Conservation (phyloP, 2,797 vertebrate species). For the Brotula barbata region DNA sequence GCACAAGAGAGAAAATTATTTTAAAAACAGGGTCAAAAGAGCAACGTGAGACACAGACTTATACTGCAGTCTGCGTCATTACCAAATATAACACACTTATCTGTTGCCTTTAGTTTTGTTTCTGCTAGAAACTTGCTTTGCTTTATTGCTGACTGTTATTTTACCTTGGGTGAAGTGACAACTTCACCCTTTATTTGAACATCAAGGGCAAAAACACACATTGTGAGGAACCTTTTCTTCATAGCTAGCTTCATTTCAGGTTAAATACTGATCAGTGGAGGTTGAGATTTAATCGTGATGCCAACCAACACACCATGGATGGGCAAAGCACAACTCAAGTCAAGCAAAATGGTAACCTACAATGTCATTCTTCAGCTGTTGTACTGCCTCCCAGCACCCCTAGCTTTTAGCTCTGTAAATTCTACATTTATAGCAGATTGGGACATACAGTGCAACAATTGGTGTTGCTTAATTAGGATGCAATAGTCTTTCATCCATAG, state of each 20-base stretch:
- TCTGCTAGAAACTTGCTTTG: conserved; percentile 45
- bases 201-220: conserved; percentile 25
- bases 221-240: too few species aligned
- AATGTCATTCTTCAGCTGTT: too few species aligned
- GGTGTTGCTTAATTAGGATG: conserved; percentile 35
- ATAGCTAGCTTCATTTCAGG: conserved; percentile 30
- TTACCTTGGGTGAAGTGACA: conserved; percentile 37
- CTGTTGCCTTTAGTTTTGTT: conserved; percentile 56
- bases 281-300: not conserved
- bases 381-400: not conserved
- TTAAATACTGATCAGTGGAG: conserved; percentile 15
- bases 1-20: conserved; percentile 60
- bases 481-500: conserved; percentile 44
- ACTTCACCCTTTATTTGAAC: too few species aligned
- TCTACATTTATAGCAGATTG: not conserved
- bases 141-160: conserved; percentile 55
- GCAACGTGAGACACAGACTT: conserved; percentile 55
- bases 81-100: conserved; percentile 54
- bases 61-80: conserved; percentile 59
- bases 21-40: conserved; percentile 63
- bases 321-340: too few species aligned
- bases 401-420: conserved; percentile 23
- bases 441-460: conserved; percentile 12
- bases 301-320: too few species aligned
- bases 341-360: too few species aligned